A percentile compares a stretch with the other conserved stretches of the same genome.
Conservation (phyloP, 1,140 invertebrate species). For the Apis florea region DNA sequence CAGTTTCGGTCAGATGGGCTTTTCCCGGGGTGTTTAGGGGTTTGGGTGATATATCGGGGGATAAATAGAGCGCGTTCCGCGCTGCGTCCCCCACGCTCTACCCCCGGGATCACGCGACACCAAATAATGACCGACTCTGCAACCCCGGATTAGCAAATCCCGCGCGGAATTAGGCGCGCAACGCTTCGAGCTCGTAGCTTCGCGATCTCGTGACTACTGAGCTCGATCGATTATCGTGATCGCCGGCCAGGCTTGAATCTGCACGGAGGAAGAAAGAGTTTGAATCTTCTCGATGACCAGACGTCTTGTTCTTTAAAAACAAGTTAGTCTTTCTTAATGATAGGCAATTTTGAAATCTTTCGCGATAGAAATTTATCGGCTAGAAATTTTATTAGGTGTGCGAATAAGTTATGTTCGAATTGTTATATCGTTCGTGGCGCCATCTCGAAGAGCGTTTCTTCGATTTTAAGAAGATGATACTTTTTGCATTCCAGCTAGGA, state of each 20-base stretch:
- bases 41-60: slow-evolving; percentile 66
- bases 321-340: too few species aligned
- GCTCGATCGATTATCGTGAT: slow-evolving; percentile 48
- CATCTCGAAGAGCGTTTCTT: too few species aligned
- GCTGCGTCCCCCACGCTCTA: slow-evolving; percentile 51
- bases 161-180: slow-evolving; percentile 62
- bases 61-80: slow-evolving; percentile 63
- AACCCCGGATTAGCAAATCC: slow-evolving; percentile 69
- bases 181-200: slow-evolving; percentile 47
- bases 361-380: too few species aligned
- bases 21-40: slow-evolving; percentile 60
- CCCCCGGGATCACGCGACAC: slow-evolving; percentile 64
- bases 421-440: too few species aligned
- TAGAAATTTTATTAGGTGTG: too few species aligned
- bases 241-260: background rate
- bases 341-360: too few species aligned
- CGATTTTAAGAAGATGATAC: too few species aligned
- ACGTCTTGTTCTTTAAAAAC: too few species aligned
- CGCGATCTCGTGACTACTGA: slow-evolving; percentile 50
- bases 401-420: too few species aligned
- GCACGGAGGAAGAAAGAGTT: too few species aligned
- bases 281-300: too few species aligned
- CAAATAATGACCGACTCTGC: slow-evolving; percentile 70
- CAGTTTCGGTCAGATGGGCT: slow-evolving; percentile 57
- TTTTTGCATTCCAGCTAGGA: too few species aligned